Evolutionary conservation across 2,888 invertebrate species (phyloP).

Genomic region (Fragum fragum): DNA sequence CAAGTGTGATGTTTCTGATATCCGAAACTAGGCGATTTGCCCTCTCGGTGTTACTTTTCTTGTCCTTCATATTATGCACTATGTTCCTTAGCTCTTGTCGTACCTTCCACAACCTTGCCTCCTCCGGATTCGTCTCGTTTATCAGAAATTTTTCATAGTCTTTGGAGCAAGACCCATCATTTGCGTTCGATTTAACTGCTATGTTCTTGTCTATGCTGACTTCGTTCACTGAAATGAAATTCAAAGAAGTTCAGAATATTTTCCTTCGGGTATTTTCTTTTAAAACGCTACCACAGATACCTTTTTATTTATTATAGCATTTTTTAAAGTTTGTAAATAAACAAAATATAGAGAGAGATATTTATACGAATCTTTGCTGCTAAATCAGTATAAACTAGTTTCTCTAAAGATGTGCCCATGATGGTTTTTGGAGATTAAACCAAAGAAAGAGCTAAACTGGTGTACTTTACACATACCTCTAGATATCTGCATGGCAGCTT

Average conservation of each 20-base stretch:
- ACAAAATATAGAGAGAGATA: too few species aligned
- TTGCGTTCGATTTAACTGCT: neutral
- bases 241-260: too few species aligned
- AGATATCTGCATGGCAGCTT: neutral
- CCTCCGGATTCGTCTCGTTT: neutral
- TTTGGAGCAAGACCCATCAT: neutral
- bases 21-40: neutral
- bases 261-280: too few species aligned
- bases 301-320: too few species aligned
- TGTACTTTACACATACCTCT: too few species aligned
- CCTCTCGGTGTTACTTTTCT: neutral
- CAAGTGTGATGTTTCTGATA: neutral
- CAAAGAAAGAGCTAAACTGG: too few species aligned
- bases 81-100: neutral
- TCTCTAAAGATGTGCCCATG: too few species aligned
- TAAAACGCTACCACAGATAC: too few species aligned
- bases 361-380: too few species aligned
- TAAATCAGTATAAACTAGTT: too few species aligned
- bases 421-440: too few species aligned
- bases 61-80: slow-evolving; percentile 8
- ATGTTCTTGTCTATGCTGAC: neutral
- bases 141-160: neutral
- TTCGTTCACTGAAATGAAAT: neutral
- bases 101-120: neutral
- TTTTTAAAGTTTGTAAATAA: too few species aligned